Evolutionary conservation across 2,113 vertebrate species (phyloP), one percentile per base, ranked within the genome.

Genomic region (Grammomys dolichurus): DNA sequence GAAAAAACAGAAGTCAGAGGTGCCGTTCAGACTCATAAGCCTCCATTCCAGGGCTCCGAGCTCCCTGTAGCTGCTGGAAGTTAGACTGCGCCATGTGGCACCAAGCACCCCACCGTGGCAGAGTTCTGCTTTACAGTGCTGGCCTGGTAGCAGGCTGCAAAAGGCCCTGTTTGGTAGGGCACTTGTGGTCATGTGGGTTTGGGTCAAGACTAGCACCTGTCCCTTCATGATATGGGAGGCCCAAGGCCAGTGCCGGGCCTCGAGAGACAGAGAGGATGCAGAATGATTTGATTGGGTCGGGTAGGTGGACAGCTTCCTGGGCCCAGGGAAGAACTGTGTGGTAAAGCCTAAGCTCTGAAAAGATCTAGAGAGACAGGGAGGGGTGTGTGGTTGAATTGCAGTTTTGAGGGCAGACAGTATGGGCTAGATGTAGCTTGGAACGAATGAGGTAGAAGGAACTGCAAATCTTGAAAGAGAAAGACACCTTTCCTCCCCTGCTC

Each of bases 1-100:
- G 69, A 75, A 46, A 65, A 65, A 60, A 16, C 43, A 17, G n/a
- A 43, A 43, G 20, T 13, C 5, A 78, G 67, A 51, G 14, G 40
- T 36, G 73, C 69, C 3, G 0, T 20, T 67, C 2, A 12, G 36
- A 43, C 14, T 3, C 1, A 4, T 3, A 26, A 31, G 43, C 33
- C 43, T 2, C 26, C 1, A 56, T 63, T 9, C 73, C 5, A 7
- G 36, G 0, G 6, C 48, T 22, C 26, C 1, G 1, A 19, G 70
- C 63, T 72, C 10, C 1, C 0, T 0, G 0, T 10, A 56, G 76
- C 65, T 58, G 33, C 2, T 7, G 46, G 40, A 56, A 46, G 54
- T 16, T 2, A 0, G 7, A 0, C 1, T 43, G 40, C 31, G 28
- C n/a, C 0, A 40, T 1, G 0, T 17, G 3, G 48, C 4, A 1